Percentiles rank a stretch among this genome's conserved stretches.
Conservation (phyloP, 2,888 invertebrate genomes). For the Ditula angustiorana region DNA sequence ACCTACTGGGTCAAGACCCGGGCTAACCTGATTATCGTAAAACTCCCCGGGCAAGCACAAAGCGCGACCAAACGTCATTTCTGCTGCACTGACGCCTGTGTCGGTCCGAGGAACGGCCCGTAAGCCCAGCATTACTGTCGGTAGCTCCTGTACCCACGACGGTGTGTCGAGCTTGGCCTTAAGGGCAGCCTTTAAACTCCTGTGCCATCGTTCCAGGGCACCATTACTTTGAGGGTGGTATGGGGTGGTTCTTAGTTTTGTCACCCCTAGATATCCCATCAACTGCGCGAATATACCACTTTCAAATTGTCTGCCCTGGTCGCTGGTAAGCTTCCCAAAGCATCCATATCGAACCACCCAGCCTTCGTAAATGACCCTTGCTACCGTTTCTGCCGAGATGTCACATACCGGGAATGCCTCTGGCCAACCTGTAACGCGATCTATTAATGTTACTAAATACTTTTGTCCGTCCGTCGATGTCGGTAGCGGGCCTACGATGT, state of each 20-base stretch:
- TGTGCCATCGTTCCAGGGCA: too few relatives aligned
- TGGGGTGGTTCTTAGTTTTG: not conserved
- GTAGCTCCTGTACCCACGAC: constrained; percentile 3
- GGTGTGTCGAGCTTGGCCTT: not conserved
- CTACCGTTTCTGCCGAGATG: too few relatives aligned
- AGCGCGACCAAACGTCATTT: too few relatives aligned
- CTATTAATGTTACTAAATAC: constrained; percentile 6
- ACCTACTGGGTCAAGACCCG: not conserved
- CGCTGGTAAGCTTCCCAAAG: not conserved
- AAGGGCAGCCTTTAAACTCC: not conserved
- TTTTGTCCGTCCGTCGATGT: constrained; percentile 1
- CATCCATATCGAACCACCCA: too few relatives aligned
- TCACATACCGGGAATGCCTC: not conserved
- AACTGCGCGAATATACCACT: not conserved
- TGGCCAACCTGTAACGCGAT: constrained; percentile 6
- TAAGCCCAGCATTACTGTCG: not conserved
- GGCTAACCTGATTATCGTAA: not conserved
- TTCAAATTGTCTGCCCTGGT: constrained; percentile 1
- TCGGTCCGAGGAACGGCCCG: not conserved
- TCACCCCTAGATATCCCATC: not conserved
- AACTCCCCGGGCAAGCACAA: constrained; percentile 2
- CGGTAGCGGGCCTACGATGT: constrained; percentile 17
- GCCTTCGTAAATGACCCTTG: too few relatives aligned
- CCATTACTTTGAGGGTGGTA: constrained; percentile 5
- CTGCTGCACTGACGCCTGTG: not conserved